These are phyloP conservation scores for Astyanax mexicanus DNA, from an alignment of 2,797 vertebrate genomes.

Conservation along the genomic window DNA sequence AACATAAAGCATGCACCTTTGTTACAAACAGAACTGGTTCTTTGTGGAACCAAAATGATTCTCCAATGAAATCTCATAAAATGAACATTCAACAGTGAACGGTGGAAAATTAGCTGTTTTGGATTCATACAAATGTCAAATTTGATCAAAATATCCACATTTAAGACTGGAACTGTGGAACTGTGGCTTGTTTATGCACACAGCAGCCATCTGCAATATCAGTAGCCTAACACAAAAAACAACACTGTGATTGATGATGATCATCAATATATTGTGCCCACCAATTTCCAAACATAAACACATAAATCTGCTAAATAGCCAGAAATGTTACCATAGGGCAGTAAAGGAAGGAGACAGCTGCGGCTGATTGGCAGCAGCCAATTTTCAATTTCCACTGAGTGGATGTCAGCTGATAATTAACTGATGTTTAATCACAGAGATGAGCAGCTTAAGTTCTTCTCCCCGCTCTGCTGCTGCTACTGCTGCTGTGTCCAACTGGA, in stretches of 20 bases:
- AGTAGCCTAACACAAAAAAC: background rate
- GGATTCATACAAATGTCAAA: no score
- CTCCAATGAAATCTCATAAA: no score
- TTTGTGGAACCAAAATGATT: no score
- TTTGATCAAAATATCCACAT: no score
- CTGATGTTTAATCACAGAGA: constrained; percentile 51
- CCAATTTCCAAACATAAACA: background rate
- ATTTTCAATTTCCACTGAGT: constrained; percentile 47
- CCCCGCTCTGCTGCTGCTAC: background rate
- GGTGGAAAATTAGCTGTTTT: no score
- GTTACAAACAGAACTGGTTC: no score
- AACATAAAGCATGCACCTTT: no score
- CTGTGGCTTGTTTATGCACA: background rate
- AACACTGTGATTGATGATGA: background rate
- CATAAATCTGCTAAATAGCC: constrained; percentile 1
- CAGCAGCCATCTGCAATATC: background rate
- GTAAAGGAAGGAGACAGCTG: constrained; percentile 6
- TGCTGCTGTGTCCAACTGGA: constrained; percentile 8
- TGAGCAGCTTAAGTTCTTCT: constrained; percentile 21
- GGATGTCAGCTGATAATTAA: constrained; percentile 46
- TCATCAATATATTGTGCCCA: background rate
- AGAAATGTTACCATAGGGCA: constrained; percentile 7
- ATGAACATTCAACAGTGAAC: no score
- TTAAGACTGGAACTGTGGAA: no score
- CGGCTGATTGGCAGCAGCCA: constrained; percentile 26